Evolutionary conservation across 2,113 vertebrate genomes (phyloP).

Genomic region (Oryzias curvinotus): DNA sequence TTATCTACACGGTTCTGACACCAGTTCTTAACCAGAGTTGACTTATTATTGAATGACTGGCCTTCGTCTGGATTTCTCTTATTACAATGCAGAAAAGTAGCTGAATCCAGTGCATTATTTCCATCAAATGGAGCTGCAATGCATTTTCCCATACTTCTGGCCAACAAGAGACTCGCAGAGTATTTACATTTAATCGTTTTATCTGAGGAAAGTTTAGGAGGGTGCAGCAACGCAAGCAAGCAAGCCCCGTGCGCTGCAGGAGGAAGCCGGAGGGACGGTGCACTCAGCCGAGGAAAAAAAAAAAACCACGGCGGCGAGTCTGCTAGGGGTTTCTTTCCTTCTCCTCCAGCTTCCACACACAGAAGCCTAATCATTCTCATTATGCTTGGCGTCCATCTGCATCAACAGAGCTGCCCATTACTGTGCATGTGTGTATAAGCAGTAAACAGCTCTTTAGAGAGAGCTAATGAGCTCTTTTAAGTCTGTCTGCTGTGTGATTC

Average conservation of each 20-base stretch:
- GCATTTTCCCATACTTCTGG: conserved; percentile 5
- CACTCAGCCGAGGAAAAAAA: conserved; percentile 39
- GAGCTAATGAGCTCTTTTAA: conserved; percentile 77
- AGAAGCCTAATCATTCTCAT: conserved; percentile 72
- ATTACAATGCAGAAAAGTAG: not conserved
- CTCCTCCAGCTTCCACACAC: conserved; percentile 42
- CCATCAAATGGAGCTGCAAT: not conserved
- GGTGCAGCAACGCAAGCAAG: conserved; percentile 32
- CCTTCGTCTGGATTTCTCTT: no score
- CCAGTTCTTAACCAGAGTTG: no score
- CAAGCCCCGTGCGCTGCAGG: not conserved
- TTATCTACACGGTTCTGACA: no score
- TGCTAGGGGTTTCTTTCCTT: conserved; percentile 14
- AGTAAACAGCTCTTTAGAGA: conserved; percentile 73
- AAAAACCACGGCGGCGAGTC: conserved; percentile 12
- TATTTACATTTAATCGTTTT: conserved; percentile 3
- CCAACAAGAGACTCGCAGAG: conserved; percentile 22
- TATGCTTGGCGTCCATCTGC: conserved; percentile 67
- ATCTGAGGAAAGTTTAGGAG: not conserved
- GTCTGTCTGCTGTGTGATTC: conserved; percentile 66
- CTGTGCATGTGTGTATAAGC: conserved; percentile 57
- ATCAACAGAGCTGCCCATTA: conserved; percentile 70
- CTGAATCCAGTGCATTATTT: conserved; percentile 6
- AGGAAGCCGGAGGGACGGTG: not conserved
- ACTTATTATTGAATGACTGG: no score